Evolutionary conservation across 2,113 vertebrate genomes (phyloP).

Genomic region (Rafetus swinhoei): DNA sequence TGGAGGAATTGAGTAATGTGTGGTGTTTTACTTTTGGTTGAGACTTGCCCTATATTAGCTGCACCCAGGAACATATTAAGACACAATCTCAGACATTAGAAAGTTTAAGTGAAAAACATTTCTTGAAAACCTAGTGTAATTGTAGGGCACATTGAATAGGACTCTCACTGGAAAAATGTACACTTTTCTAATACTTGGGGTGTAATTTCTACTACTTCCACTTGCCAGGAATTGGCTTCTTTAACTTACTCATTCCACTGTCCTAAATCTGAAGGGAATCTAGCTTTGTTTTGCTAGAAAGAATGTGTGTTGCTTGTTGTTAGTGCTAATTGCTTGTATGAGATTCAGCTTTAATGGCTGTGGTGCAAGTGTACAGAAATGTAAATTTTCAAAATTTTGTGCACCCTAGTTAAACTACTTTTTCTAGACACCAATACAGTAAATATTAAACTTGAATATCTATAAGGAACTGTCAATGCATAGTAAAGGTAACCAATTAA

Average conservation of each 20-base stretch:
- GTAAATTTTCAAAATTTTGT: slow-evolving; percentile 74
- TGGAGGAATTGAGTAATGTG: slow-evolving; percentile 39
- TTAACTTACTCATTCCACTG: slow-evolving; percentile 20
- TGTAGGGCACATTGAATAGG: background rate
- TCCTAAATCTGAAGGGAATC: slow-evolving; percentile 21
- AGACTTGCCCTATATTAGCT: slow-evolving; percentile 28
- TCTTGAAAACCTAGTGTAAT: background rate
- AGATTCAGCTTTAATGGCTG: slow-evolving; percentile 60
- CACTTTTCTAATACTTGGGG: background rate
- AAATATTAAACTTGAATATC: background rate
- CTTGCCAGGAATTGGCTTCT: background rate
- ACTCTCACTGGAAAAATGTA: background rate
- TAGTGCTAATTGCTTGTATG: slow-evolving; percentile 73
- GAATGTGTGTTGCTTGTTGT: slow-evolving; percentile 52
- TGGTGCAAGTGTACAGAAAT: slow-evolving; percentile 70
- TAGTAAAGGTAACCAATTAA: background rate
- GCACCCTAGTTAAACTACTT: slow-evolving; percentile 60
- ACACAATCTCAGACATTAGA: background rate
- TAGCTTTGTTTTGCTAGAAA: slow-evolving; percentile 41
- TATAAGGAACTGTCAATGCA: background rate
- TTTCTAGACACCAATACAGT: slow-evolving; percentile 41
- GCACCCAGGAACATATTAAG: background rate
- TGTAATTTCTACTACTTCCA: background rate
- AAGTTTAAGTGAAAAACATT: background rate
- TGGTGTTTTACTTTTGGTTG: background rate